phyloP scores from a whole-genome alignment of 2,797 vertebrate genomes.

The Peromyscus attwateri region DNA sequence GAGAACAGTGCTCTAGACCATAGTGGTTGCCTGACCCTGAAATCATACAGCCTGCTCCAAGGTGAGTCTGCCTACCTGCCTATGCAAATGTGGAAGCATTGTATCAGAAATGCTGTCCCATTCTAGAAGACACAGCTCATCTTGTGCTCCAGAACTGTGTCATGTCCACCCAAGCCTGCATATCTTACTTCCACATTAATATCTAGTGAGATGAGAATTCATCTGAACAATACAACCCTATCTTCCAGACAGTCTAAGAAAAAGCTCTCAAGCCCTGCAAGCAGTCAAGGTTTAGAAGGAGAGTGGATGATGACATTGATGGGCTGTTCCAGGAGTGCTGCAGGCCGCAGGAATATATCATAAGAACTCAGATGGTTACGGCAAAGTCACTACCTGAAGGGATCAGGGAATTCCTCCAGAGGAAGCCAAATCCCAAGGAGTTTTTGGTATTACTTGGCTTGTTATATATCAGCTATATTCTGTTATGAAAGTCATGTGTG shows the following conservation, averaged over 20 bases:
- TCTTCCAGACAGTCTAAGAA: neutral
- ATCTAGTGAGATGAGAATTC: neutral
- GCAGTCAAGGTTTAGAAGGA: neutral
- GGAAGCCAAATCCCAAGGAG: too few species aligned
- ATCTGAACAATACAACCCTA: neutral
- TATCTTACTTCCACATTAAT: conserved; percentile 10
- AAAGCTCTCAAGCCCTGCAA: neutral
- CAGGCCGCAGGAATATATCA: too few species aligned
- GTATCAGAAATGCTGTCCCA: neutral
- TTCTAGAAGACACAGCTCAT: neutral
- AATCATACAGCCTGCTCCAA: neutral
- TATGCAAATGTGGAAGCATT: neutral
- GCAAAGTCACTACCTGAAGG: too few species aligned
- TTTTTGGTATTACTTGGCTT: too few species aligned
- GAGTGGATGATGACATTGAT: neutral
- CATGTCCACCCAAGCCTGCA: neutral
- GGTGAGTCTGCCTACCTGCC: neutral
- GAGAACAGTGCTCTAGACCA: neutral
- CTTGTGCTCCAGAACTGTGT: neutral
- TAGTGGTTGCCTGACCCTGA: neutral
- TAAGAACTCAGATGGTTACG: too few species aligned
- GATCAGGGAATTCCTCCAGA: too few species aligned
- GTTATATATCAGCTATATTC: too few species aligned
- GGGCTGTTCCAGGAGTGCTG: neutral
- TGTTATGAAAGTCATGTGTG: too few species aligned